Conservation (phyloP, 1,140 invertebrate species). For the Pygmarrhopalites habei region DNA sequence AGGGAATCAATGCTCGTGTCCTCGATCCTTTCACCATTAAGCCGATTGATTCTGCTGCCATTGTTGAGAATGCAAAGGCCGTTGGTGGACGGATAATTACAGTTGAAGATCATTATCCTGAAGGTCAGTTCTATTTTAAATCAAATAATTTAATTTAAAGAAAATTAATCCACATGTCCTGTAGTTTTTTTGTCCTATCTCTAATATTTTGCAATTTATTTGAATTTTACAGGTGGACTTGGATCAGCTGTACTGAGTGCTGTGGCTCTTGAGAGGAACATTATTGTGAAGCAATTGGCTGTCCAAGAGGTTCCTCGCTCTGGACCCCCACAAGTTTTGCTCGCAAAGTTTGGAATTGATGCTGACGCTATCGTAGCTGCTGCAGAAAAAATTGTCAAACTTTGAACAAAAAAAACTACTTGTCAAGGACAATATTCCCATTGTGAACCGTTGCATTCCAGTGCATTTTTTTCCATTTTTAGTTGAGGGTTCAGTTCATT, state of each 20-base stretch:
- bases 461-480: too few species aligned
- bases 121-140: constrained; percentile 53
- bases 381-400: constrained; percentile 47
- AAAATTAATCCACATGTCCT: too few species aligned
- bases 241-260: constrained; percentile 88
- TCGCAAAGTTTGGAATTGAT: constrained; percentile 84
- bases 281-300: constrained; percentile 74
- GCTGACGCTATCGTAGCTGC: constrained; percentile 68
- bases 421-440: neutral
- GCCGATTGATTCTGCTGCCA: constrained; percentile 74
- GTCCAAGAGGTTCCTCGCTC: constrained; percentile 85
- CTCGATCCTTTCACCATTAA: constrained; percentile 94
- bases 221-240: constrained; percentile 64
- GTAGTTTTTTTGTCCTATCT: neutral
- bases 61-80: constrained; percentile 70
- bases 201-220: neutral
- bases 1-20: constrained; percentile 66
- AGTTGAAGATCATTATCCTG: constrained; percentile 95
- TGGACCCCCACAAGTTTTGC: constrained; percentile 72
- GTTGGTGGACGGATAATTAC: constrained; percentile 77
- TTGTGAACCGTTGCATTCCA: neutral
- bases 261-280: constrained; percentile 61
- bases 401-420: neutral
- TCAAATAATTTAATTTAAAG: too few species aligned
- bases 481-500: too few species aligned